Conservation (phyloP, 2,797 vertebrate species). For the Phoeniculus purpureus region DNA sequence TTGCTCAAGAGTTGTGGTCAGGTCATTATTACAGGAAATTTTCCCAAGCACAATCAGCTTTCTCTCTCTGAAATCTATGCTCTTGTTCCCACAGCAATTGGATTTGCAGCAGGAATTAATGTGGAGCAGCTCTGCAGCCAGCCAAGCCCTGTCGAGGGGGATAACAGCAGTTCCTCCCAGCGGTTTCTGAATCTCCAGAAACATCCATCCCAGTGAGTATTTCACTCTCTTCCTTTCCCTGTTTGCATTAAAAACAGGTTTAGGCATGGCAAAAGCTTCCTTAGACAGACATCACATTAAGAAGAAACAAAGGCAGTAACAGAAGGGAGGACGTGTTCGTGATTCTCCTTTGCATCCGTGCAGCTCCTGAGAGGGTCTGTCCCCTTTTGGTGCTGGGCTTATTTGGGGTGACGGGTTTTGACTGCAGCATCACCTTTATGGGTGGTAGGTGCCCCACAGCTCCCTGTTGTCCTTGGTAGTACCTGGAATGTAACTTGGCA, state of each 20-base stretch:
- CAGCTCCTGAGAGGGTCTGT: neutral
- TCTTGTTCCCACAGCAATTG: neutral
- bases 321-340: neutral
- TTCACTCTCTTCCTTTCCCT: neutral
- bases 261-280: neutral
- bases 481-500: neutral
- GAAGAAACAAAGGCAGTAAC: neutral
- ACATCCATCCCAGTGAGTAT: neutral
- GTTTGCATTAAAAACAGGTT: neutral
- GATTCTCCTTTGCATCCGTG: neutral
- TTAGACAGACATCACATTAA: neutral
- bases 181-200: neutral
- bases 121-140: accelerated
- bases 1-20: neutral
- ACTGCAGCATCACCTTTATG: neutral
- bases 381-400: neutral
- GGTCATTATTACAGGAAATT: neutral
- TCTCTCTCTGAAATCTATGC: neutral
- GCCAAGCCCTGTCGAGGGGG: neutral
- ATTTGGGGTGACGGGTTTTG: neutral
- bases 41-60: neutral
- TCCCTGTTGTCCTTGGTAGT: neutral
- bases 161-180: neutral
- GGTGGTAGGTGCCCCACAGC: neutral
- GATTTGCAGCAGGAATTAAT: neutral